Conservation (phyloP, 2,797 vertebrate species). For the Alauda arvensis region DNA sequence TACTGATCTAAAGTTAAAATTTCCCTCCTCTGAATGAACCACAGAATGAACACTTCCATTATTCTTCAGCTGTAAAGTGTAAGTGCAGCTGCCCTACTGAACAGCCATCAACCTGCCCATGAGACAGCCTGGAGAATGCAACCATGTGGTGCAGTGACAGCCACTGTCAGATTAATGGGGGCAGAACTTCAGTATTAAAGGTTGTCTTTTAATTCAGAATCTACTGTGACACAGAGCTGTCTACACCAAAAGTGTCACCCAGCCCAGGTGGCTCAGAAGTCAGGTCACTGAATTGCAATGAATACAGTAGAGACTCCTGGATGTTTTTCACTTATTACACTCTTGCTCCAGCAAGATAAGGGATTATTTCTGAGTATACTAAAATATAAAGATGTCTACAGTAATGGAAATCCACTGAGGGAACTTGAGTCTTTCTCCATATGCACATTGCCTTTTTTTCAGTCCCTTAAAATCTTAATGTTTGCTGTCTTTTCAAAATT, state of each 20-base stretch:
- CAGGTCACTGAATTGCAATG: background rate
- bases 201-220: background rate
- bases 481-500: slow-evolving; percentile 1
- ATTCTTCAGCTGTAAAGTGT: background rate
- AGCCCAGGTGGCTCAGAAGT: background rate
- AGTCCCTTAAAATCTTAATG: background rate
- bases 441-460: background rate
- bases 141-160: rapidly evolving
- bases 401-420: background rate
- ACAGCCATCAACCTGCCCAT: background rate
- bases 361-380: background rate
- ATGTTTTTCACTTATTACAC: background rate
- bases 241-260: background rate
- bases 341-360: background rate
- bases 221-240: background rate
- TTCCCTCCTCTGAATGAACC: background rate
- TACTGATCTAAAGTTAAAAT: background rate
- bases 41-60: background rate
- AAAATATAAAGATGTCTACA: background rate
- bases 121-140: background rate
- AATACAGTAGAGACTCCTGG: background rate
- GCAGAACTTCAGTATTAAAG: background rate
- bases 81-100: background rate
- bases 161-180: background rate
- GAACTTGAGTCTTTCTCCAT: background rate